Conservation (phyloP, 2,797 vertebrate genomes). For the Paratrypauchen microcephalus region DNA sequence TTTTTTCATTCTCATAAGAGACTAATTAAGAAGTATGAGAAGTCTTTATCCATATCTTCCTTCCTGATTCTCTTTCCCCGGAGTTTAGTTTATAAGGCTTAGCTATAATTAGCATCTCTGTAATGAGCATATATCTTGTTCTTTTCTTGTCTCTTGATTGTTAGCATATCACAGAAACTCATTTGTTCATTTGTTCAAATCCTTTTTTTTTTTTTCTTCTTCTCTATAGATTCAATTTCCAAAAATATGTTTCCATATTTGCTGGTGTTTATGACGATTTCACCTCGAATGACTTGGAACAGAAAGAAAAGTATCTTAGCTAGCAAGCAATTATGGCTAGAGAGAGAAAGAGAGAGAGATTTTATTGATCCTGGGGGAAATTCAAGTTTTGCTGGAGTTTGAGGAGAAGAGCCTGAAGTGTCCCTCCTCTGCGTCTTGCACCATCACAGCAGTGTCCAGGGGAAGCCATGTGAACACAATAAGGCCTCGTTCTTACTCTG, state of each 20-base stretch:
- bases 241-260: constrained; percentile 27
- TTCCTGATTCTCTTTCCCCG: not conserved
- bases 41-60: not conserved
- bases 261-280: not conserved
- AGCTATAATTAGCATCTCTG: not conserved
- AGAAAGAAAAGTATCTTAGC: not conserved
- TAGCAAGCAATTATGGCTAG: not conserved
- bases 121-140: not conserved
- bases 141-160: not conserved
- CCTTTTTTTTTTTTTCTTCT: not conserved
- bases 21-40: not conserved
- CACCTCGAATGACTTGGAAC: not conserved
- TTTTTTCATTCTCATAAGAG: not conserved
- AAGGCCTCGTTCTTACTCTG: no score
- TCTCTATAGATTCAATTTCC: constrained; percentile 7
- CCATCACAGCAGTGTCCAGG: no score
- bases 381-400: no score
- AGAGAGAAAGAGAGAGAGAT: no score
- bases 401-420: no score
- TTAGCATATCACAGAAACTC: not conserved
- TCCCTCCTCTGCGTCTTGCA: no score
- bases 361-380: no score
- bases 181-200: not conserved
- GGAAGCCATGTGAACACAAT: no score
- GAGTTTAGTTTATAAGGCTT: no score